Base-by-base conservation (phyloP, 2,888 invertebrate species). In the Sinhomidia bicolor region DNA sequence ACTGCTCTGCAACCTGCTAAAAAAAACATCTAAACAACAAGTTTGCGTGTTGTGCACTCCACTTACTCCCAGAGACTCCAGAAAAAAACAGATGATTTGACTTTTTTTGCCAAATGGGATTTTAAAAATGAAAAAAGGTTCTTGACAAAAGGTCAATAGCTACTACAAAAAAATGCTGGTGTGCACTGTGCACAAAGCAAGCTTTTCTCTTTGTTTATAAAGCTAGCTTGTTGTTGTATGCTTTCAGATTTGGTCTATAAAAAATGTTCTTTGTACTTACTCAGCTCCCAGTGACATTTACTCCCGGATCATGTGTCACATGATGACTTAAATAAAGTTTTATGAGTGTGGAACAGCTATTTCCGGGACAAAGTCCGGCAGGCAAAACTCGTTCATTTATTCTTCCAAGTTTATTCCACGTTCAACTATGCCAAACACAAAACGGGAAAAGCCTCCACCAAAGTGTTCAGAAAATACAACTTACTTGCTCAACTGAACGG, bases 251-350 rank as follows among this genome's bases (percentile, higher is more conserved):
- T 54, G 54, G 9, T n/a, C 12, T 17, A 29, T 51, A 76, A 51
- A 78, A 78, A 78, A 54, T 54, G 78, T 51, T 17, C 3, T 71
- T 41, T 71, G 47, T 54, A 78, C 78, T 29, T n/a, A 29, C 51
- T 78, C 54, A 1, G 6, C 10, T 78, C 62, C 47, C 47, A 47
- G 62, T 85, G 85, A 85, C 78, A 78, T 78, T 85, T 62, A 62
- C 76, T 65, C 78, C 65, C 3, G 51, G 85, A 60, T 85, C 85
- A 85, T 78, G 85, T 85, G 78, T 85, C 85, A 85, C 85, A 74
- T 44, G 84, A 84, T 78, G 78, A 85, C 85, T 85, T 85, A 85
- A 84, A 84, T 84, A 84, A 78, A 85, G 85, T 78, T 85, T 85
- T 85, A 85, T 60, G 78, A 84, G 83, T 74, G 74, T 74, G 83